Conservation (phyloP, 1,140 invertebrate species). For the Glomeris maerens region DNA sequence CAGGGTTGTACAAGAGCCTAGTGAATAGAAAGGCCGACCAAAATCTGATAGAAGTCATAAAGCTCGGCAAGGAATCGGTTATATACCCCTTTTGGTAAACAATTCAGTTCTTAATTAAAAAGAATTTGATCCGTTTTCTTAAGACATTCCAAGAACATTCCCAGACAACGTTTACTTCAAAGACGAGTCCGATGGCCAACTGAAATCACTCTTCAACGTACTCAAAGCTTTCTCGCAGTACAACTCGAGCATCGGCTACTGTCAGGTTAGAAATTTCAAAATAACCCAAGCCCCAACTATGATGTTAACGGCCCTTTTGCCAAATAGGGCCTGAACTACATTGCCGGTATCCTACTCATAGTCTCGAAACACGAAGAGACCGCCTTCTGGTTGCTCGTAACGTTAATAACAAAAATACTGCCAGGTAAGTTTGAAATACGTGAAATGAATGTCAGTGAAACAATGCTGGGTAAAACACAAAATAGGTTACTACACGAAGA, state of each 20-base stretch:
- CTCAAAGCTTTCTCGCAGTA: constrained; percentile 76
- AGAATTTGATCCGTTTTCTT: constrained; percentile 8
- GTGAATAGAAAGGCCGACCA: constrained; percentile 29
- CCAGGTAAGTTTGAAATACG: constrained; percentile 41
- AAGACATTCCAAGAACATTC: constrained; percentile 54
- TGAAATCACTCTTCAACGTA: constrained; percentile 56
- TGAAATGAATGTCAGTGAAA: no score
- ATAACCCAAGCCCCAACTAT: background rate
- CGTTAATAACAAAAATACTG: constrained; percentile 67
- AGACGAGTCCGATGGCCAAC: constrained; percentile 45
- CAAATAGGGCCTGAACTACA: constrained; percentile 70
- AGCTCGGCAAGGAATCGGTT: constrained; percentile 39
- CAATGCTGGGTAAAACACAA: no score
- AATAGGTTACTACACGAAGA: constrained; percentile 67
- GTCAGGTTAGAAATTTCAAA: constrained; percentile 43
- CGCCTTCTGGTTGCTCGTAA: constrained; percentile 70
- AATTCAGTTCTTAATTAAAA: background rate
- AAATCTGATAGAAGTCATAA: constrained; percentile 54
- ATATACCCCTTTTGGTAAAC: constrained; percentile 41
- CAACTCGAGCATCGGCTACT: constrained; percentile 74
- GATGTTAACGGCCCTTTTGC: constrained; percentile 12
- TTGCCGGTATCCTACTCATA: constrained; percentile 68
- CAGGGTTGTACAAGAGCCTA: constrained; percentile 54
- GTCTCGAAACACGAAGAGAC: constrained; percentile 76
- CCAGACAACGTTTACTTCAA: constrained; percentile 88